These are phyloP conservation scores for Coboldia fuscipes DNA, from an alignment of 1,140 invertebrate species.

Conservation along the genomic window DNA sequence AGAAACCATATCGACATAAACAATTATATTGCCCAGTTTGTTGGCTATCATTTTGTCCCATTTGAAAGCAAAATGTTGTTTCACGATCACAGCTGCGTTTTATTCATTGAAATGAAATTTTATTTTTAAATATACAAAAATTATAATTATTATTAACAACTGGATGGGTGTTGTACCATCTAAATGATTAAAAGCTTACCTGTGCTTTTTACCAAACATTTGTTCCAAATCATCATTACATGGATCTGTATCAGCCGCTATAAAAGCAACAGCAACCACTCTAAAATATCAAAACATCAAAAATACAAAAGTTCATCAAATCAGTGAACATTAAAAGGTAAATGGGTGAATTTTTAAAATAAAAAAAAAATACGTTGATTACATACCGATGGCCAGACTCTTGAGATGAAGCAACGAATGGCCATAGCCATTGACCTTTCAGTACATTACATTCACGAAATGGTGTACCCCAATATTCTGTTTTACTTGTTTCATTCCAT, in stretches of 20 bases:
- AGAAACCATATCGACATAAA: conserved; percentile 24
- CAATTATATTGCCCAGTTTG: conserved; percentile 17
- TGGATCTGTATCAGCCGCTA: conserved; percentile 20
- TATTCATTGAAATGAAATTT: not conserved
- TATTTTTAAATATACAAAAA: not conserved
- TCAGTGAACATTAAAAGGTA: not conserved
- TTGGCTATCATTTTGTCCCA: not conserved
- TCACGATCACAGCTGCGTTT: conserved; percentile 17
- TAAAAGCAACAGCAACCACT: conserved; percentile 20
- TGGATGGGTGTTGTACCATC: not conserved
- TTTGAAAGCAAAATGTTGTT: conserved; percentile 18
- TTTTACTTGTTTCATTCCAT: conserved; percentile 19
- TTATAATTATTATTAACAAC: not conserved
- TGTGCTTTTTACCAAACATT: conserved; percentile 18
- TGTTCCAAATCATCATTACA: conserved; percentile 21
- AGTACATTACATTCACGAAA: conserved; percentile 21
- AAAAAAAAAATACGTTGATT: not conserved
- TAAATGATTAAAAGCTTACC: no score
- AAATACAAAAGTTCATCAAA: not conserved
- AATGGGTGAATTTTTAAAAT: not conserved
- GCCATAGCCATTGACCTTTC: conserved; percentile 19
- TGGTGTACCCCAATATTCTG: conserved; percentile 19
- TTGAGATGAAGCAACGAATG: conserved; percentile 19
- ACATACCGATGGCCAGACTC: conserved; percentile 17
- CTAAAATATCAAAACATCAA: conserved; percentile 6